phyloP scores from a whole-genome alignment of 2,888 invertebrate genomes.

The Plemyria rubiginata region DNA sequence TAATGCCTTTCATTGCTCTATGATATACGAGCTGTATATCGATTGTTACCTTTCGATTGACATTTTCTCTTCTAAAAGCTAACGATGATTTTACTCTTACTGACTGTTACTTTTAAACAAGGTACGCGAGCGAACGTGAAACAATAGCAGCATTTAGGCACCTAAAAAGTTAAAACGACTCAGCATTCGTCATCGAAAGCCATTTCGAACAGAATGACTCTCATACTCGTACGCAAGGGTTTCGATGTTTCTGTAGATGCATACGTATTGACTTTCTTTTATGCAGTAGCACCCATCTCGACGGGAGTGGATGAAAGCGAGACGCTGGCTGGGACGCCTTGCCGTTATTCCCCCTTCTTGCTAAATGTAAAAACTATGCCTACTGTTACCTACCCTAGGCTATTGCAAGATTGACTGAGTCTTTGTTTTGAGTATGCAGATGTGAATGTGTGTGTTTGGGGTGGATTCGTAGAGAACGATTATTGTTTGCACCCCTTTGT shows the following conservation, averaged over 20 bases:
- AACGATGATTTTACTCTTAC: conserved; percentile 46
- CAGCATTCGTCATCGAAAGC: conserved; percentile 81
- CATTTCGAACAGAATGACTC: conserved; percentile 74
- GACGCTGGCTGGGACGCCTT: conserved; percentile 69
- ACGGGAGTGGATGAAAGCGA: conserved; percentile 77
- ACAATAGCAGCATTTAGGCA: conserved; percentile 79
- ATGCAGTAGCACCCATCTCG: conserved; percentile 65
- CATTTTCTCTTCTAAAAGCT: conserved; percentile 33
- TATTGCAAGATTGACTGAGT: conserved; percentile 76
- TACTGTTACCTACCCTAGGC: conserved; percentile 61
- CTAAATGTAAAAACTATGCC: conserved; percentile 75
- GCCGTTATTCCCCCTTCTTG: conserved; percentile 71
- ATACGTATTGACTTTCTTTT: conserved; percentile 70
- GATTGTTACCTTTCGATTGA: conserved; percentile 41
- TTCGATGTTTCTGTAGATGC: conserved; percentile 42
- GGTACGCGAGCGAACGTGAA: conserved; percentile 59
- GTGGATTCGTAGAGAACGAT: conserved; percentile 39
- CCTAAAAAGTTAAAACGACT: conserved; percentile 76
- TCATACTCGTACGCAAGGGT: conserved; percentile 61
- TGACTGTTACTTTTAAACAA: conserved; percentile 37
- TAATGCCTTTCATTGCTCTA: conserved; percentile 56
- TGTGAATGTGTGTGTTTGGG: conserved; percentile 47
- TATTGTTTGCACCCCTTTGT: conserved; percentile 44
- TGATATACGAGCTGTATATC: too few species aligned
- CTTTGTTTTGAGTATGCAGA: conserved; percentile 69